phyloP scores from a whole-genome alignment of 2,113 vertebrate genomes.

The Gila orcuttii region DNA sequence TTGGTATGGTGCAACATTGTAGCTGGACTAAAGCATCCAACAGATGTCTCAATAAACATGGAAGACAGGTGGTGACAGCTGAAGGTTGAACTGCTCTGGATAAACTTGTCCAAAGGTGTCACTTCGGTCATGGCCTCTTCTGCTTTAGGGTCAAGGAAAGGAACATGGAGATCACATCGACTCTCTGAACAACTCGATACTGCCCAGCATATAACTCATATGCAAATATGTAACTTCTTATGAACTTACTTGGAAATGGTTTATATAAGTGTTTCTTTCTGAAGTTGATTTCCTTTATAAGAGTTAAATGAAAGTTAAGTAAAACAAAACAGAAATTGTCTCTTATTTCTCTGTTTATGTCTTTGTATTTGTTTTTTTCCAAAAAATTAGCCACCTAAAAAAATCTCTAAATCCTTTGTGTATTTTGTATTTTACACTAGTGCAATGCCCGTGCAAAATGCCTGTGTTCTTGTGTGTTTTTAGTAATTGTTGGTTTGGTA shows the following conservation, averaged over 20 bases:
- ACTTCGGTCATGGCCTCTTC: constrained; percentile 9
- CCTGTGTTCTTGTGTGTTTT: too few species aligned
- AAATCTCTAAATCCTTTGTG: not conserved
- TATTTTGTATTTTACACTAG: not conserved
- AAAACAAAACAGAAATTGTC: not conserved
- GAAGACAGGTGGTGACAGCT: constrained; percentile 8
- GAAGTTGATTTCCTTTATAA: too few species aligned
- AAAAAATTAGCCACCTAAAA: not conserved
- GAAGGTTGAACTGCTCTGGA: constrained; percentile 3
- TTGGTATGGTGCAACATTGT: not conserved
- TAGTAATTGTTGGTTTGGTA: too few species aligned
- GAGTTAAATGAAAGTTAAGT: too few species aligned
- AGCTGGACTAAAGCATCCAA: not conserved
- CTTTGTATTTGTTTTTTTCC: not conserved
- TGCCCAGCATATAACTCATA: not conserved
- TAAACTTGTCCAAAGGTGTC: constrained; percentile 30
- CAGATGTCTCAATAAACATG: constrained; percentile 25
- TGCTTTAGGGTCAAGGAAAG: constrained; percentile 20
- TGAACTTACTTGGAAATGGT: not conserved
- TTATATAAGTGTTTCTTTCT: too few species aligned
- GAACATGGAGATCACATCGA: not conserved
- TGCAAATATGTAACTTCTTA: not conserved
- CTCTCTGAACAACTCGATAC: not conserved
- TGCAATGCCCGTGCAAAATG: too few species aligned
- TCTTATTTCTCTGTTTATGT: not conserved